Percentiles rank a stretch among this genome's conserved stretches.
Conservation (phyloP, 92 coral and sea anemone species). For the Epizoanthus ramosus region DNA sequence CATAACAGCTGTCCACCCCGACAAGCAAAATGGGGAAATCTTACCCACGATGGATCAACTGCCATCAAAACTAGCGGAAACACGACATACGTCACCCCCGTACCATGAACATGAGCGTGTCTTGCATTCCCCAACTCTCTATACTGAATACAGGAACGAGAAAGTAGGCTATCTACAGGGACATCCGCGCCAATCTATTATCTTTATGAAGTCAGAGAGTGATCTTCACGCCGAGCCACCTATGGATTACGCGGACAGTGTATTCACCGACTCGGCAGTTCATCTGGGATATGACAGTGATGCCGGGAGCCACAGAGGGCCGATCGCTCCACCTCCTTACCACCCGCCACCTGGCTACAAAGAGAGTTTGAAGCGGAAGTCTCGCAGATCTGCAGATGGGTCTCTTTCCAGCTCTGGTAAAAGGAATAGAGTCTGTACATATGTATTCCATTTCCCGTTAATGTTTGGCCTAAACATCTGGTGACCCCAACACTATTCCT, state of each 20-base stretch:
- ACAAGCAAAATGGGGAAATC: neutral
- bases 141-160: conserved; percentile 35
- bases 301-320: conserved; percentile 34
- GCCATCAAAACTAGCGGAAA: neutral
- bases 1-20: neutral
- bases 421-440: too few species aligned
- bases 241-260: conserved; percentile 69
- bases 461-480: too few species aligned
- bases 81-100: neutral
- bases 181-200: conserved; percentile 48
- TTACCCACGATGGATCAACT: neutral
- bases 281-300: conserved; percentile 39
- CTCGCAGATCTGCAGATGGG: conserved; percentile 46
- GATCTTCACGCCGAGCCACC: conserved; percentile 47
- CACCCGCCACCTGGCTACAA: conserved; percentile 76
- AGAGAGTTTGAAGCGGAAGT: conserved; percentile 57
- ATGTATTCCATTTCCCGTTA: too few species aligned
- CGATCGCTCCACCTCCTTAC: conserved; percentile 63
- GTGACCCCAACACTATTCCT: too few species aligned
- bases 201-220: conserved; percentile 53
- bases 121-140: conserved; percentile 26
- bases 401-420: conserved; percentile 48
- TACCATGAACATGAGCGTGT: neutral
- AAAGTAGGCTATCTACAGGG: conserved; percentile 38
- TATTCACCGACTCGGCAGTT: conserved; percentile 58